A percentile compares a stretch with the other conserved stretches of the same genome.
Conservation (phyloP, 2,888 invertebrate genomes). For the Bellardia bayeri region DNA sequence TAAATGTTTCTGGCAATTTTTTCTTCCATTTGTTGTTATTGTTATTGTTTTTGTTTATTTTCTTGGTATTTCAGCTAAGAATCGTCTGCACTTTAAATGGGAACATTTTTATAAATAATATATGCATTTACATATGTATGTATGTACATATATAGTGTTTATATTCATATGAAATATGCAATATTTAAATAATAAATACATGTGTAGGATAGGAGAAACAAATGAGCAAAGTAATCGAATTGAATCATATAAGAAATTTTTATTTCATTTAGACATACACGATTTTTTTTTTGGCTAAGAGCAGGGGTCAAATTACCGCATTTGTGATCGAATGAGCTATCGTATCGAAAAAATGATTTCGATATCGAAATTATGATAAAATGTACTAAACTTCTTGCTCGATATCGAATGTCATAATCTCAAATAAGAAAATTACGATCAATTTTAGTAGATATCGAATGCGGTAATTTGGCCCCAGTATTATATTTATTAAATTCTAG, state of each 20-base stretch:
- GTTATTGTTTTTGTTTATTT: constrained; percentile 17
- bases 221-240: constrained; percentile 30
- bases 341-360: no score
- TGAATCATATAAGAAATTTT: constrained; percentile 42
- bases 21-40: constrained; percentile 34
- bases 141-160: neutral
- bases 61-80: constrained; percentile 43
- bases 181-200: neutral
- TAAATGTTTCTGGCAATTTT: constrained; percentile 62
- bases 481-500: constrained; percentile 10
- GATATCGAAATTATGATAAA: no score
- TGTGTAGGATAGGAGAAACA: neutral
- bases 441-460: no score
- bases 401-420: no score
- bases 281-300: neutral
- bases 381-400: no score
- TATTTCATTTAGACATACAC: constrained; percentile 15
- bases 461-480: no score
- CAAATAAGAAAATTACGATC: no score
- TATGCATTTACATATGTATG: constrained; percentile 15
- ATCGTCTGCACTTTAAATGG: constrained; percentile 49
- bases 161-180: neutral
- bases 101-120: constrained; percentile 15
- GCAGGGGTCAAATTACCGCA: no score
- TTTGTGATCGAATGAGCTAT: no score